These are phyloP conservation scores for Azemiops feae DNA, from an alignment of 2,113 vertebrate species.

Conservation along the genomic window DNA sequence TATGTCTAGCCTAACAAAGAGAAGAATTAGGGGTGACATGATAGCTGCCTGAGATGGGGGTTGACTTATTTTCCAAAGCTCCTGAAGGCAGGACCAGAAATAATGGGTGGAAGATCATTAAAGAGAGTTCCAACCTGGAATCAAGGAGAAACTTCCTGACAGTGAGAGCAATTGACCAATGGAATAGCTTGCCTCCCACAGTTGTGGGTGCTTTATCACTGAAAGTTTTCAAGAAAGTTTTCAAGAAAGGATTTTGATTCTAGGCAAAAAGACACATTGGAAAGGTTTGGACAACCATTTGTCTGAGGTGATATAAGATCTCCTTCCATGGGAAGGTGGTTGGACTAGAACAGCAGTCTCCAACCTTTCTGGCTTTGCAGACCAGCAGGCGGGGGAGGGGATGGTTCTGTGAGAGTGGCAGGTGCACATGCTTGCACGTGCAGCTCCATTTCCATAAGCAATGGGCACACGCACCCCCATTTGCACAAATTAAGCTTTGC, in stretches of 20 bases:
- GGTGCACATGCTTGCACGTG: accelerated
- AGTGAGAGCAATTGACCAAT: too few species aligned
- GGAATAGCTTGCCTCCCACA: neutral
- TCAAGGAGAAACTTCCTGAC: too few species aligned
- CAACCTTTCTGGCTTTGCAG: neutral
- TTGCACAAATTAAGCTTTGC: neutral
- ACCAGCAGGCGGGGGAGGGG: accelerated
- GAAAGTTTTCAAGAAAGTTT: neutral
- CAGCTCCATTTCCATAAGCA: neutral
- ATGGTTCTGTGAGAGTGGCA: neutral
- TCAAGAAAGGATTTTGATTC: neutral
- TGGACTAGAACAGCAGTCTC: neutral
- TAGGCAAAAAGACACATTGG: neutral
- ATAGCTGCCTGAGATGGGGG: neutral
- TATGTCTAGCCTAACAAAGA: neutral
- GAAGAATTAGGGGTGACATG: neutral
- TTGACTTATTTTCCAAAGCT: too few species aligned
- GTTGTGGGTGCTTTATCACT: neutral
- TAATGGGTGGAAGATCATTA: too few species aligned
- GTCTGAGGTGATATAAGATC: neutral
- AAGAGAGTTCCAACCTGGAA: too few species aligned
- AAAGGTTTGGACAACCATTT: neutral
- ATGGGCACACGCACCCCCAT: neutral
- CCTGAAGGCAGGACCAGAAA: too few species aligned
- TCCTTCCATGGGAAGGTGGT: neutral